Conservation (phyloP, 2,888 invertebrate species). For the Leucophora obtusa region DNA sequence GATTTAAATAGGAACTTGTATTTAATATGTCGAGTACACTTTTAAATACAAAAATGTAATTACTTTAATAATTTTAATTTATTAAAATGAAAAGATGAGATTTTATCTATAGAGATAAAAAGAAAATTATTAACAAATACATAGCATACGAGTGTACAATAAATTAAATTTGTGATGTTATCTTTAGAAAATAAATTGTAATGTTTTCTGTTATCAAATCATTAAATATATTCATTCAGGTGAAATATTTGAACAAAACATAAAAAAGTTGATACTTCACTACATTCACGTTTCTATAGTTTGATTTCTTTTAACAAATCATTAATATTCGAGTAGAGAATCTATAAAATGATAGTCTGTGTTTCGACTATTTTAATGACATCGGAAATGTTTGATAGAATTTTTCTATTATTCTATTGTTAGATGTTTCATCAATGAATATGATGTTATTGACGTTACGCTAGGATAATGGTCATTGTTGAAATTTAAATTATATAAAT, state of each 20-base stretch:
- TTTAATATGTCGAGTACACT: not conserved
- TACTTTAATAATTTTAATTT: conserved; percentile 42
- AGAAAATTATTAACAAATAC: not conserved
- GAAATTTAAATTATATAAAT: too few relatives aligned
- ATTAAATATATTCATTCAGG: conserved; percentile 45
- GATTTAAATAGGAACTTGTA: not conserved
- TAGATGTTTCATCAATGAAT: too few relatives aligned
- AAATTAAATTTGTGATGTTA: not conserved
- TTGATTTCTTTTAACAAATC: not conserved
- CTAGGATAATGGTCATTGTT: too few relatives aligned
- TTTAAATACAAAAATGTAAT: conserved; percentile 21
- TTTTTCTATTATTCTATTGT: too few relatives aligned
- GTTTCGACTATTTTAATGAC: too few relatives aligned
- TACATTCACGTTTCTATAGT: not conserved
- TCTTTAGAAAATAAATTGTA: not conserved
- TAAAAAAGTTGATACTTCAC: conserved; percentile 30
- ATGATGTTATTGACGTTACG: too few relatives aligned
- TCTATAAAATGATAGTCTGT: too few relatives aligned
- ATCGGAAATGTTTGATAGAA: too few relatives aligned
- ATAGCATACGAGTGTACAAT: not conserved
- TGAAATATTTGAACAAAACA: not conserved
- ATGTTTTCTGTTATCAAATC: conserved; percentile 15
- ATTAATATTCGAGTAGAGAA: not conserved
- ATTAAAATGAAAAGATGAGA: conserved; percentile 28
- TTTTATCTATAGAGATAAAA: not conserved